Percentiles rank a stretch among this genome's conserved stretches.
phyloP scores from a whole-genome alignment of 2,888 invertebrate species.

The Cyclophora albipunctata region DNA sequence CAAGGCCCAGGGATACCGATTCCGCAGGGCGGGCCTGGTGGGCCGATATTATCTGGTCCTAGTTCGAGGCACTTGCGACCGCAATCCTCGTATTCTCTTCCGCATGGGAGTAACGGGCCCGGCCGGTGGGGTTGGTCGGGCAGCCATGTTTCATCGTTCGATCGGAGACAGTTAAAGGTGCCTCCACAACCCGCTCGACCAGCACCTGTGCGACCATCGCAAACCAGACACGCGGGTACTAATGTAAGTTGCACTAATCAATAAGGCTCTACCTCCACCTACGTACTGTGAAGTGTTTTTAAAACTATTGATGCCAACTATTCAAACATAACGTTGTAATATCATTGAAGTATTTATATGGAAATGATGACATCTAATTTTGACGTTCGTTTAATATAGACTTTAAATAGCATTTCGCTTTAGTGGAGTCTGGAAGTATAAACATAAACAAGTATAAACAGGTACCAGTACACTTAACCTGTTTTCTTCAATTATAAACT shows the following conservation, averaged over 20 bases:
- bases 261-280: background rate
- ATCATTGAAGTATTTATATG: no score
- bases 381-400: no score
- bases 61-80: constrained; percentile 54
- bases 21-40: constrained; percentile 51
- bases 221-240: constrained; percentile 46
- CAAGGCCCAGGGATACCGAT: constrained; percentile 49
- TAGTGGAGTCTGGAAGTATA: no score
- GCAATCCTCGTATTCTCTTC: constrained; percentile 71
- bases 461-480: background rate
- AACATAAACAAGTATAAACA: constrained; percentile 9
- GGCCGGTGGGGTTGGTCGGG: constrained; percentile 74
- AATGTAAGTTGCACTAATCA: constrained; percentile 49
- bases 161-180: constrained; percentile 63
- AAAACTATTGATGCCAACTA: no score
- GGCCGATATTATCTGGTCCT: constrained; percentile 57
- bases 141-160: constrained; percentile 69
- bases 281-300: no score
- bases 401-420: no score
- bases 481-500: constrained; percentile 12
- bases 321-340: no score
- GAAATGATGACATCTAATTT: no score
- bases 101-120: constrained; percentile 72
- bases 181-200: constrained; percentile 64
- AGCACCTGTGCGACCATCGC: constrained; percentile 54